Evolutionary conservation across 2,113 vertebrate species (phyloP).

Genomic region (Canis aureus): DNA sequence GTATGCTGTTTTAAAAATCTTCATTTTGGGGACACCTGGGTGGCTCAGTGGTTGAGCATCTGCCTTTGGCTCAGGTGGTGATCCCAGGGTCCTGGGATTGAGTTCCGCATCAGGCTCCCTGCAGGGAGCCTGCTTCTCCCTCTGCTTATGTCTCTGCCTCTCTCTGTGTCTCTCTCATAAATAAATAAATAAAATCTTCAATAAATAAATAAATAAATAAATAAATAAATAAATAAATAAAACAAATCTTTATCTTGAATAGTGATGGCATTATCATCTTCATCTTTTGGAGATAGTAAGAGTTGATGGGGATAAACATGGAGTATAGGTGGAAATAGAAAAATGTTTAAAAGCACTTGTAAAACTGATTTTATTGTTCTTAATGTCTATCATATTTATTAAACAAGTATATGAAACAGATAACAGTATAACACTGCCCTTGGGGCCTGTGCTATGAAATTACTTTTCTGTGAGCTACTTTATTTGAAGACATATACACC

Average conservation of each 20-base stretch:
- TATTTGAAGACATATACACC: background rate
- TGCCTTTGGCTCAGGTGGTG: too few relatives aligned
- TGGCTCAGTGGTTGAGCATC: too few relatives aligned
- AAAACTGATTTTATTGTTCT: background rate
- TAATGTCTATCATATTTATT: background rate
- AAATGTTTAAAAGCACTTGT: background rate
- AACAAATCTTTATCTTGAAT: slow-evolving; percentile 30
- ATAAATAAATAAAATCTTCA: too few relatives aligned
- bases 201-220: too few relatives aligned
- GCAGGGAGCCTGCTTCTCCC: too few relatives aligned
- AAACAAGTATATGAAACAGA: slow-evolving; percentile 3
- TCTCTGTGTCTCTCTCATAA: too few relatives aligned
- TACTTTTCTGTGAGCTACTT: background rate
- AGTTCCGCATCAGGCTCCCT: too few relatives aligned
- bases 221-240: too few relatives aligned
- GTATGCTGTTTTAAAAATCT: too few relatives aligned
- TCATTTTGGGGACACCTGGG: too few relatives aligned
- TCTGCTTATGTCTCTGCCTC: too few relatives aligned
- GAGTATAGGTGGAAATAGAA: background rate
- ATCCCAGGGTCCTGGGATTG: too few relatives aligned
- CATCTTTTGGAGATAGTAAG: background rate
- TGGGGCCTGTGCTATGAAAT: background rate
- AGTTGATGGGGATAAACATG: background rate
- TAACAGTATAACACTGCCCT: background rate
- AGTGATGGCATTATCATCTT: background rate